Percentiles rank a stretch among this genome's conserved stretches.
These are phyloP conservation scores for Maconellicoccus hirsutus DNA, from an alignment of 1,140 invertebrate genomes.

Conservation along the genomic window DNA sequence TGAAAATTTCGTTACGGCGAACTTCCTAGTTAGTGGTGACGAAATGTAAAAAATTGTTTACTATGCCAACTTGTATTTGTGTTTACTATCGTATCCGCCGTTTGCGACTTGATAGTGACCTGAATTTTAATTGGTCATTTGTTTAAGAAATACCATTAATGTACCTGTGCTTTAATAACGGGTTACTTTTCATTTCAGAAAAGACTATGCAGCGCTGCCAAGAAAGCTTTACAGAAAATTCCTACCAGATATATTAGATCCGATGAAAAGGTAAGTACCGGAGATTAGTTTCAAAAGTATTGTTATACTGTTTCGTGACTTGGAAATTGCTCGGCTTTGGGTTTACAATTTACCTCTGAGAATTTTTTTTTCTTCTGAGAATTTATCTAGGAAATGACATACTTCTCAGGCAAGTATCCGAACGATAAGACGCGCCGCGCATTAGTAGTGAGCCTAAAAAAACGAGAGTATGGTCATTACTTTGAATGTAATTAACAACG, in stretches of 20 bases:
- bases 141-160: neutral
- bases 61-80: neutral
- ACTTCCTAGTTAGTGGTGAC: neutral
- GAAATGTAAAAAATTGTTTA: neutral
- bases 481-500: too few species aligned
- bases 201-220: slow-evolving; percentile 73
- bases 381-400: too few species aligned
- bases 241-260: slow-evolving; percentile 70
- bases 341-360: too few species aligned
- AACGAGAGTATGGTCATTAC: too few species aligned
- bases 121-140: neutral
- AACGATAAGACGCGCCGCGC: too few species aligned
- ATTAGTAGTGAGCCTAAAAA: too few species aligned
- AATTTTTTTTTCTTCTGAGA: too few species aligned
- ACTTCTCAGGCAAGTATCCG: too few species aligned
- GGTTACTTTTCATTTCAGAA: slow-evolving; percentile 46
- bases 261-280: slow-evolving; percentile 58
- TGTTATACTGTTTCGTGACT: too few species aligned
- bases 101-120: neutral
- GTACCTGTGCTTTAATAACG: neutral
- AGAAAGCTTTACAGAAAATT: slow-evolving; percentile 80
- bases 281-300: too few species aligned
- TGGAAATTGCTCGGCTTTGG: too few species aligned
- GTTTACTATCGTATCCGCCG: slow-evolving; percentile 7
- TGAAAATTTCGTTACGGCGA: neutral